Percentiles rank a stretch among this genome's conserved stretches.
Conservation (phyloP, 1,140 invertebrate species). For the Drosophila melanogaster region Release_6_plus_ISO1_MT NT_033779.5:21768501-21769000, state of each 20-base stretch:
- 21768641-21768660: conserved; percentile 3
- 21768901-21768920: conserved; percentile 42
- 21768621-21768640: conserved; percentile 1
- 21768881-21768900: conserved; percentile 71
- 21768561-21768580: no score
- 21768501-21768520: no score
- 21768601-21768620: no score
- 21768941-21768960: conserved; percentile 50
- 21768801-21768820: conserved; percentile 81
- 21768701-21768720: conserved; percentile 68
- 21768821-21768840: conserved; percentile 6
- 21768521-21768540: no score
- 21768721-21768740: conserved; percentile 10
- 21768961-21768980: conserved; percentile 66
- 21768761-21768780: conserved; percentile 76
- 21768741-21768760: conserved; percentile 70
- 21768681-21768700: conserved; percentile 63
- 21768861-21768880: conserved; percentile 72
- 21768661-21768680: conserved; percentile 1
- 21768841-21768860: conserved; percentile 45
- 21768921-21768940: conserved; percentile 59
- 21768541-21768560: no score
- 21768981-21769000: conserved; percentile 74
- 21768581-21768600: no score
- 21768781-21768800: conserved; percentile 71